These are phyloP conservation scores for Achlya flavicornis DNA, from an alignment of 2,888 invertebrate genomes.

Conservation along the genomic window DNA sequence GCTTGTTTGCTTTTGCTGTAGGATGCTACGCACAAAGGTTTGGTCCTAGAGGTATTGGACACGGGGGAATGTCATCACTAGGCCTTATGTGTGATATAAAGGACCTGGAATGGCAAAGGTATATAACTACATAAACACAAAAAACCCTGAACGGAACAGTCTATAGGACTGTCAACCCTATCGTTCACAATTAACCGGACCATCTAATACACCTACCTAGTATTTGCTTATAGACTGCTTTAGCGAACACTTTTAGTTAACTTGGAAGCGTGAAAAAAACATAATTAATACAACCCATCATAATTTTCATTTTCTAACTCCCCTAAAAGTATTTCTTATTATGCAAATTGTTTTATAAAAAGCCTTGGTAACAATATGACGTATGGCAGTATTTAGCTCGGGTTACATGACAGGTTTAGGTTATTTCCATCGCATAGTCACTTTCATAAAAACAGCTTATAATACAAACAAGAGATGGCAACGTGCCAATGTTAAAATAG, in stretches of 20 bases:
- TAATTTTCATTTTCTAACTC: conserved; percentile 39
- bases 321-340: conserved; percentile 23
- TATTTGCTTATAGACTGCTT: conserved; percentile 70
- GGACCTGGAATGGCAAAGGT: conserved; percentile 91
- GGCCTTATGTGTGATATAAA: conserved; percentile 93
- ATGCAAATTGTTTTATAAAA: conserved; percentile 21
- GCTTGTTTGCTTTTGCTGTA: conserved; percentile 83
- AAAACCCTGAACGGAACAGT: conserved; percentile 46
- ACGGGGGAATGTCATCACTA: conserved; percentile 93
- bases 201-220: conserved; percentile 34
- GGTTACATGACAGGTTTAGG: conserved; percentile 81
- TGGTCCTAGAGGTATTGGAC: conserved; percentile 97
- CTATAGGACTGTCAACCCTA: conserved; percentile 50
- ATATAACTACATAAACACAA: conserved; percentile 56
- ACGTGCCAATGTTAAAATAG: conserved; percentile 77
- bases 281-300: conserved; percentile 13
- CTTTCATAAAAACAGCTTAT: conserved; percentile 84
- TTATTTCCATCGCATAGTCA: conserved; percentile 82
- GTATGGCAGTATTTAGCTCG: conserved; percentile 57
- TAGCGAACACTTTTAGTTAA: conserved; percentile 51
- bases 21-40: conserved; percentile 98
- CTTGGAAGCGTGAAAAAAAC: conserved; percentile 20
- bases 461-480: conserved; percentile 83
- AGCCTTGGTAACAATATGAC: conserved; percentile 48
- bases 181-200: conserved; percentile 46